Evolutionary conservation across 2,888 invertebrate species (phyloP), one percentile per base, ranked within the genome.

Genomic region (Sisyra terminalis): DNA sequence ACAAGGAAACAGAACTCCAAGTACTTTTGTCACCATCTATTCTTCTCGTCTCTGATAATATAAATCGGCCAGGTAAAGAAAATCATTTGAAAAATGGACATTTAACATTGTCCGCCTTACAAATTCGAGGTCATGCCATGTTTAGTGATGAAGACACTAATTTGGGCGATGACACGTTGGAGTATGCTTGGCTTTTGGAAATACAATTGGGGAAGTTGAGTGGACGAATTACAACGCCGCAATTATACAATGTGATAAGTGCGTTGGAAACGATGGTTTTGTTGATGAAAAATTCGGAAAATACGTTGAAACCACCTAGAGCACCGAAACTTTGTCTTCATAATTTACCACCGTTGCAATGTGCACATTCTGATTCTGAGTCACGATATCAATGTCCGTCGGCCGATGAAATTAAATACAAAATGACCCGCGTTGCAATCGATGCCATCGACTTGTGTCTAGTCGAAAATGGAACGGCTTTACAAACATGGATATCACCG

Each of bases 111-210:
- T 87, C 88, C 2, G 86, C 87, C 0, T 69, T 88, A 38, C 87
- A 89, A 60, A 73, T 87, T 45, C 74, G 97, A 50, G 97, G 96
- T 0, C 92, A 94, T 59, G 93, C 92, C 1, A 87, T 93, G 79
- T 98, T 97, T 57, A 96, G 96, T 51, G 88, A 88, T 55, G 78
- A 87, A 44, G 92, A 89, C 43, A 72, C 92, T 47, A 77, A 80
- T 7, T 68, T 94, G 14, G 90, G 93, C 53, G 84, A 92, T 59
- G 96, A 96, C 53, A 94, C 96, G 0, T 64, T 97, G 13, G 98
- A 98, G 59, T 98, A 98, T 59, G 90, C 86, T 0, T 98, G 98
- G 98, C 69, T 96, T 52, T 77, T 97, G 52, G 97, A 98, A 61
- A 73, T 93, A 3, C 89, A 93, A 51, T 62, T 97, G 35, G 97